These are phyloP conservation scores for Labeo rohita DNA, from an alignment of 2,113 vertebrate genomes.

Conservation along the genomic window DNA sequence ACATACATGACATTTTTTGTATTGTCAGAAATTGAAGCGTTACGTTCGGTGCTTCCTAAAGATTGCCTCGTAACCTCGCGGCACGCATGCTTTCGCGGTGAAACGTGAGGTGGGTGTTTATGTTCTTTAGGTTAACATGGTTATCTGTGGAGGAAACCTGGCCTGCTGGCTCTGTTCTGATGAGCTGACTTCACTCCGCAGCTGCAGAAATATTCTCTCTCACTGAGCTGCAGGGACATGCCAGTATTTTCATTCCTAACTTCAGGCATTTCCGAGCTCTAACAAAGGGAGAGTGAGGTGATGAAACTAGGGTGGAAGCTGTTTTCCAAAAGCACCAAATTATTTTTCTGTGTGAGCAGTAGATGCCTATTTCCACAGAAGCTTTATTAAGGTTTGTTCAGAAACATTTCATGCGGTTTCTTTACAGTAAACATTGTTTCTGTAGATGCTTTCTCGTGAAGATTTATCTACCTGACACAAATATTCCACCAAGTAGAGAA, in stretches of 20 bases:
- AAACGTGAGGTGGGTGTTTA: constrained; percentile 73
- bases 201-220: constrained; percentile 66
- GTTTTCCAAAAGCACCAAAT: constrained; percentile 71
- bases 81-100: constrained; percentile 58
- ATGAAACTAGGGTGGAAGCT: constrained; percentile 77
- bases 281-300: constrained; percentile 76
- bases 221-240: constrained; percentile 77
- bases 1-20: constrained; percentile 14
- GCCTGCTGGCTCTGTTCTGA: constrained; percentile 63
- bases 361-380: constrained; percentile 61
- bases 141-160: constrained; percentile 70
- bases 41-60: constrained; percentile 34
- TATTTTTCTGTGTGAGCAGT: constrained; percentile 56
- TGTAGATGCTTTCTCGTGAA: neutral
- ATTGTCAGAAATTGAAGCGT: constrained; percentile 36
- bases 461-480: constrained; percentile 1
- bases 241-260: constrained; percentile 81
- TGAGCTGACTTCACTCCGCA: constrained; percentile 59
- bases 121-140: constrained; percentile 74
- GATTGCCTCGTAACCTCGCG: constrained; percentile 51
- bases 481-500: neutral
- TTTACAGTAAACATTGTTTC: neutral
- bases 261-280: constrained; percentile 80
- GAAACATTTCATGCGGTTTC: neutral
- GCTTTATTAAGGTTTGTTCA: constrained; percentile 58